phyloP scores from a whole-genome alignment of 30 jellyfish, hydroid and myxozoan genomes.

The Cassiopea xamachana region DNA sequence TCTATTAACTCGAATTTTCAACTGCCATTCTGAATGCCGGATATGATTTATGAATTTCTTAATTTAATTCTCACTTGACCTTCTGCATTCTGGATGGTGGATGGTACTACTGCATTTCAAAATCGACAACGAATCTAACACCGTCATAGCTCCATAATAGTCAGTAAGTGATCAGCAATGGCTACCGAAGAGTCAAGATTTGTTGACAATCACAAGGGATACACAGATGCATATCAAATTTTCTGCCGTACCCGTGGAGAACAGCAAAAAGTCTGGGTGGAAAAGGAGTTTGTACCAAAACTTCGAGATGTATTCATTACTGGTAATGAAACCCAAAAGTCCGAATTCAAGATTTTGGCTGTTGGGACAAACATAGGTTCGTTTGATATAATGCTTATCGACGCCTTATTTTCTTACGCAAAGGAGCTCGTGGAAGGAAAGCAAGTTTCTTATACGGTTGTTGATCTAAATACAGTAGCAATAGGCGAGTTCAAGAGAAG shows the following conservation, averaged over 20 bases:
- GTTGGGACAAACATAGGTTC: slow-evolving; percentile 1
- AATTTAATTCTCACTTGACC: no score
- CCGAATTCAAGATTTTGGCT: slow-evolving; percentile 2
- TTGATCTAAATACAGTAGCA: slow-evolving; percentile 8
- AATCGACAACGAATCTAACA: no score
- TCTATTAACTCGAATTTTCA: no score
- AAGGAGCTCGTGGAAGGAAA: background rate
- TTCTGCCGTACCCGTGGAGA: background rate
- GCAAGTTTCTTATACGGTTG: slow-evolving; percentile 9
- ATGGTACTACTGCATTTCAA: no score
- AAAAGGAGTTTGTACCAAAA: background rate
- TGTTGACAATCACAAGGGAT: background rate
- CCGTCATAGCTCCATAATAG: no score
- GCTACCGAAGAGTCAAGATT: no score
- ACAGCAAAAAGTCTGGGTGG: slow-evolving; percentile 6
- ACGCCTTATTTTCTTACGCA: background rate
- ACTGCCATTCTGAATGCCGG: no score
- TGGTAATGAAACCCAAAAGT: background rate
- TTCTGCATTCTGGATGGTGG: no score
- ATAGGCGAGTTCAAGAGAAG: background rate
- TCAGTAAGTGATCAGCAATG: no score
- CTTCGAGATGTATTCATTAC: background rate
- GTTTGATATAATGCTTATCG: slow-evolving; percentile 10
- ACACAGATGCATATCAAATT: background rate
- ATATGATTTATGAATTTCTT: no score